These are phyloP conservation scores for Pectinophora gossypiella DNA, from an alignment of 1,140 invertebrate genomes.

Conservation along the genomic window DNA sequence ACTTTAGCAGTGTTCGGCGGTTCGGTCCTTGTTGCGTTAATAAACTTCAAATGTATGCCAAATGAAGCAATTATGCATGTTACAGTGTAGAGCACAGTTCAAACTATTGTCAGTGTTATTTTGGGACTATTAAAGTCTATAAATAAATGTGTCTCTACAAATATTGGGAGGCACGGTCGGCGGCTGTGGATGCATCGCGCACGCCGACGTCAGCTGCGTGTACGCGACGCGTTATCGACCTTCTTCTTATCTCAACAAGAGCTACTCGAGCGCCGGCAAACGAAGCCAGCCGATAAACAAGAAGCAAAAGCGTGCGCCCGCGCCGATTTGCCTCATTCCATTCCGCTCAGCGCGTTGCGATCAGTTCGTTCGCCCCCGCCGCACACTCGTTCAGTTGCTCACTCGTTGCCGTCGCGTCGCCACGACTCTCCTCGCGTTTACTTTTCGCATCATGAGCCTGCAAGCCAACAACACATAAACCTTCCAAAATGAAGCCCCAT, in stretches of 20 bases:
- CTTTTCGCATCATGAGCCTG: slow-evolving; percentile 62
- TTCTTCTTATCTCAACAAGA: slow-evolving; percentile 63
- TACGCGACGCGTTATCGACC: slow-evolving; percentile 42
- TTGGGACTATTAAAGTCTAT: slow-evolving; percentile 48
- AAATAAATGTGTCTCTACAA: slow-evolving; percentile 60
- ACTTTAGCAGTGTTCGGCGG: too few relatives aligned
- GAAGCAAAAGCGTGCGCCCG: slow-evolving; percentile 69
- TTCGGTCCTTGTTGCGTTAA: too few relatives aligned
- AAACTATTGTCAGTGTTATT: slow-evolving; percentile 52
- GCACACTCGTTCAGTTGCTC: slow-evolving; percentile 60
- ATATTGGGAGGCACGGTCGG: slow-evolving; percentile 37
- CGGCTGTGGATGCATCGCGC: slow-evolving; percentile 20
- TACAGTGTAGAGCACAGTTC: slow-evolving; percentile 15
- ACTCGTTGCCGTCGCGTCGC: slow-evolving; percentile 56
- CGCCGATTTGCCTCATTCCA: slow-evolving; percentile 67
- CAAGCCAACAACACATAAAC: slow-evolving; percentile 71
- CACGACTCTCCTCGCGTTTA: slow-evolving; percentile 45
- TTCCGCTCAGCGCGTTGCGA: slow-evolving; percentile 47
- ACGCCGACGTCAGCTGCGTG: slow-evolving; percentile 24
- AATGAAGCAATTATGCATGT: too few relatives aligned
- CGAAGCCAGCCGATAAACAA: slow-evolving; percentile 53
- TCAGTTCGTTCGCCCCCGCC: slow-evolving; percentile 48
- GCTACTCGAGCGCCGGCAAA: slow-evolving; percentile 31
- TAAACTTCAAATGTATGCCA: too few relatives aligned
- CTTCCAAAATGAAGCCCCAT: slow-evolving; percentile 72